Conservation (phyloP, 2,113 vertebrate species). For the Canis aureus region DNA sequence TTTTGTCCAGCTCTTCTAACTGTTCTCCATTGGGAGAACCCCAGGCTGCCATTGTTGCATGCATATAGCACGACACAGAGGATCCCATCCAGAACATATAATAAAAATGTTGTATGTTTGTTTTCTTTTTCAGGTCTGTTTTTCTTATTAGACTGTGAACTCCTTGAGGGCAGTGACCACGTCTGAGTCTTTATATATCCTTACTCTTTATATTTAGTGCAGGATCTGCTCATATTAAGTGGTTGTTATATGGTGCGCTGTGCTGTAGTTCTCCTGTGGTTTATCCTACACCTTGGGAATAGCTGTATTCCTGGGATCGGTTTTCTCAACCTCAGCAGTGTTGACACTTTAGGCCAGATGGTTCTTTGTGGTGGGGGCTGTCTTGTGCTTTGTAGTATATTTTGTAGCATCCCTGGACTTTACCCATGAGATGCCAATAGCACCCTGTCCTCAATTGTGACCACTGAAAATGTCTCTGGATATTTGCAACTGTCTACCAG, state of each 20-base stretch:
- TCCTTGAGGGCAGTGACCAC: not conserved
- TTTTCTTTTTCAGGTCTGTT: not conserved
- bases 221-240: not conserved
- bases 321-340: rapidly evolving
- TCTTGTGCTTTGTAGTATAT: not conserved
- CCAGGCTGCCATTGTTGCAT: not conserved
- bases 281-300: not conserved
- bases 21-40: not conserved
- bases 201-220: not conserved
- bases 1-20: not conserved
- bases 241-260: not conserved
- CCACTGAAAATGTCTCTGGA: not conserved
- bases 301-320: not conserved
- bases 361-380: not conserved
- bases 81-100: too few species aligned
- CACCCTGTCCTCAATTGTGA: not conserved
- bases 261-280: rapidly evolving
- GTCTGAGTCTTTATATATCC: not conserved
- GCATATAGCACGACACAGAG: not conserved
- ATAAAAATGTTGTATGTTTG: not conserved
- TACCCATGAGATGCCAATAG: not conserved
- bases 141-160: not conserved
- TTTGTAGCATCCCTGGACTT: not conserved
- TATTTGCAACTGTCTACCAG: not conserved
- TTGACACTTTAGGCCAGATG: not conserved